Percentiles rank a stretch among this genome's conserved stretches.
phyloP scores from a whole-genome alignment of 2,797 vertebrate genomes.

The Clarias laeviceps region DNA sequence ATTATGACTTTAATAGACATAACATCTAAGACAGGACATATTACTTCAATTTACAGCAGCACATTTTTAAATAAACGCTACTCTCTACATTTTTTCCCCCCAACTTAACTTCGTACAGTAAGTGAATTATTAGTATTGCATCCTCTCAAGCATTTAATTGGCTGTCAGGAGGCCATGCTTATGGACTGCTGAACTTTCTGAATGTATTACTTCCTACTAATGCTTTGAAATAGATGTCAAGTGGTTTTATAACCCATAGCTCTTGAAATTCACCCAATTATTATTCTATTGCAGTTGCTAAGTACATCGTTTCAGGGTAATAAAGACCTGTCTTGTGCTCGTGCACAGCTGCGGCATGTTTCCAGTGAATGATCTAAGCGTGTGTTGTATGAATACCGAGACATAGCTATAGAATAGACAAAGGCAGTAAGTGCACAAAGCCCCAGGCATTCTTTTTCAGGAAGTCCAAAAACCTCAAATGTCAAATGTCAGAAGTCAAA shows the following conservation, averaged over 20 bases:
- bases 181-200: not conserved
- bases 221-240: constrained; percentile 20
- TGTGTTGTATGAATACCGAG: not conserved
- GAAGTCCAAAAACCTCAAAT: not conserved
- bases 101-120: not conserved
- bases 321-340: not conserved
- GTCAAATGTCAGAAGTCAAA: not conserved
- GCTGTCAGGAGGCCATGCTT: not conserved
- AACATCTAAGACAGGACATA: not conserved
- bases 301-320: not conserved
- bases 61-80: not conserved
- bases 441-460: not conserved
- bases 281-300: not conserved
- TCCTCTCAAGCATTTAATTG: constrained; percentile 30
- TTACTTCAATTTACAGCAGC: not conserved
- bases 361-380: not conserved
- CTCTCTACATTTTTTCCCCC: not conserved
- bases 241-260: not conserved
- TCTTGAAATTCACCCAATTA: constrained; percentile 9
- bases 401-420: not conserved
- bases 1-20: not conserved
- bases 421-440: not conserved
- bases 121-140: not conserved
- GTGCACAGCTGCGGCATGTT: not conserved
- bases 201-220: constrained; percentile 1